Conservation (phyloP, 2,797 vertebrate species). For the Carcharodon carcharias region DNA sequence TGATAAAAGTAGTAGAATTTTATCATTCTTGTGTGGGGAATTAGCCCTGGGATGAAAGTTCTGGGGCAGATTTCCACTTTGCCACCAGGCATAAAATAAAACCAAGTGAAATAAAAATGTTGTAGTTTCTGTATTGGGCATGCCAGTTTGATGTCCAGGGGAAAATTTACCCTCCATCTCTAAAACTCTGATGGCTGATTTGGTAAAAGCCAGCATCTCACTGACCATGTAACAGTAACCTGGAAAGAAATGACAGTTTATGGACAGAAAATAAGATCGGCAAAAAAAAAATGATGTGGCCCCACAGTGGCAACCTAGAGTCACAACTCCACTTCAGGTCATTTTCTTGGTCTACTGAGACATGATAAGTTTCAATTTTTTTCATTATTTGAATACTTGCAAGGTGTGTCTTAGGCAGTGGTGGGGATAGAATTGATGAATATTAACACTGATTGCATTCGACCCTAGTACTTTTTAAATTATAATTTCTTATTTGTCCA, state of each 20-base stretch:
- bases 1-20: not conserved
- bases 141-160: not conserved
- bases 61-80: not conserved
- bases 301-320: not conserved
- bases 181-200: not conserved
- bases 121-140: not conserved
- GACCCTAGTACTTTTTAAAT: no score
- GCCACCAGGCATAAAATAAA: not conserved
- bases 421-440: no score
- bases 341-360: not conserved
- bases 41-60: not conserved
- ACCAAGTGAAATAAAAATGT: not conserved
- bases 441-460: no score
- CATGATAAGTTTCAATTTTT: not conserved
- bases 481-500: no score
- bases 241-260: not conserved
- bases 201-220: not conserved
- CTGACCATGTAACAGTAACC: not conserved
- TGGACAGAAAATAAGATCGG: not conserved
- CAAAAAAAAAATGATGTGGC: not conserved
- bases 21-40: not conserved
- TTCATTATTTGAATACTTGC: not conserved
- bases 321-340: not conserved
- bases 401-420: not conserved
- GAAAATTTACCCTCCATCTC: not conserved